These are phyloP conservation scores for Ephialtes manifestator DNA, from an alignment of 2,888 invertebrate species.

Conservation along the genomic window DNA sequence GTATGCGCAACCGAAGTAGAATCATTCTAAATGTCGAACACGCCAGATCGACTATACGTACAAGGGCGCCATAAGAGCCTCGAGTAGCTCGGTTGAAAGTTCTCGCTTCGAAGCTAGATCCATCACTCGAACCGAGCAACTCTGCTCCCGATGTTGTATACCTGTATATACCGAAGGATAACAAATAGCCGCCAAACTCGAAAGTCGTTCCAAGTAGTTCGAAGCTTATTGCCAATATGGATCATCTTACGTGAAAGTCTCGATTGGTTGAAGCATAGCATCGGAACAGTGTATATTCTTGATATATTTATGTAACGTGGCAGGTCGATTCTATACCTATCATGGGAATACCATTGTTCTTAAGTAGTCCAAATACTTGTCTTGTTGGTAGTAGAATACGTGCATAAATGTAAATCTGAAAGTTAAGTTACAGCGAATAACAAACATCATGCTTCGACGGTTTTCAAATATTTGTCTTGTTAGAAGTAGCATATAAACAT, in stretches of 20 bases:
- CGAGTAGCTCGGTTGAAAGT: slow-evolving; percentile 52
- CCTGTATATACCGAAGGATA: slow-evolving; percentile 47
- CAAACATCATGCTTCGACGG: too few relatives aligned
- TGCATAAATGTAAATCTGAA: too few relatives aligned
- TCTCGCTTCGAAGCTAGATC: slow-evolving; percentile 59
- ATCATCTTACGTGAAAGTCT: slow-evolving; percentile 61
- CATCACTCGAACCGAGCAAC: slow-evolving; percentile 59
- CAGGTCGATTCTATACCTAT: not conserved
- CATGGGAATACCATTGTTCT: not conserved
- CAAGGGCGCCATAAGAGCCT: slow-evolving; percentile 33
- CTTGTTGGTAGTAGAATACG: too few relatives aligned
- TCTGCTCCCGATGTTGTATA: slow-evolving; percentile 37
- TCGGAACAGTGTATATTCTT: not conserved
- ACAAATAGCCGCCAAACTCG: slow-evolving; percentile 64
- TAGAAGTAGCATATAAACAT: too few relatives aligned
- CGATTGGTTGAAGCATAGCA: slow-evolving; percentile 18
- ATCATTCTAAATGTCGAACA: slow-evolving; percentile 49
- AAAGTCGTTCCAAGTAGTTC: slow-evolving; percentile 56
- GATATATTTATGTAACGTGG: not conserved
- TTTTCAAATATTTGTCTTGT: too few relatives aligned
- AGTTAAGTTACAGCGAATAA: too few relatives aligned
- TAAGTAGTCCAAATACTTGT: not conserved
- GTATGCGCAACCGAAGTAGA: not conserved
- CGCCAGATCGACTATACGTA: slow-evolving; percentile 45
- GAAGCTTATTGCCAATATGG: slow-evolving; percentile 66